These are phyloP conservation scores for Drosophila sp. DNA, from an alignment of 1,140 invertebrate species.

Conservation along the genomic window DNA sequence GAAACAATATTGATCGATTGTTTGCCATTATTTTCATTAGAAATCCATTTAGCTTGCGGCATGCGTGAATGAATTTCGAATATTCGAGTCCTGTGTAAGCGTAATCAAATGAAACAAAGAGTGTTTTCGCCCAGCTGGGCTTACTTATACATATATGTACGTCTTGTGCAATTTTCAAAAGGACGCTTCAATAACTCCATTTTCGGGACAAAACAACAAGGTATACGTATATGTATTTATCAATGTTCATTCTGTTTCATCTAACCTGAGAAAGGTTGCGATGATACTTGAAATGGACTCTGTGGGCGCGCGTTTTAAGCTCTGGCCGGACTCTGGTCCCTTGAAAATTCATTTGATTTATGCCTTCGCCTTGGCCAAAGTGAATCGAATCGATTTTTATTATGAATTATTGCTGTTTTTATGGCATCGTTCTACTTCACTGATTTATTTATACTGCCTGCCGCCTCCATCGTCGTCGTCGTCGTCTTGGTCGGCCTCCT, in stretches of 20 bases:
- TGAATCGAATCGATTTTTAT: constrained; percentile 69
- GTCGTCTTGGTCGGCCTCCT: constrained; percentile 3
- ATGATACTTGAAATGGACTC: constrained; percentile 26
- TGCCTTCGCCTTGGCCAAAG: constrained; percentile 53
- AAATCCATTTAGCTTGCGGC: neutral
- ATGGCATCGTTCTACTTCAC: constrained; percentile 64
- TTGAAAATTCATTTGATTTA: constrained; percentile 57
- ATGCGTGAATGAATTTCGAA: neutral
- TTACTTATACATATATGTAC: neutral
- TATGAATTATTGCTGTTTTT: constrained; percentile 70
- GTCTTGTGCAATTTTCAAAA: neutral
- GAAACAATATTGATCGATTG: constrained; percentile 2
- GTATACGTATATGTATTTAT: constrained; percentile 1
- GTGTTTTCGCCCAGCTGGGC: neutral
- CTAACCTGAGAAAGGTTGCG: constrained; percentile 3
- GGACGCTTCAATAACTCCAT: constrained; percentile 2
- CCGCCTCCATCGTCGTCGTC: neutral
- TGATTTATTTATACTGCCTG: constrained; percentile 52
- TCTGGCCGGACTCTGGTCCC: constrained; percentile 32
- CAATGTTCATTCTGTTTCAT: constrained; percentile 18
- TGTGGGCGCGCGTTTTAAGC: constrained; percentile 44
- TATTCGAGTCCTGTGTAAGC: no score
- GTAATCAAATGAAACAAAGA: constrained; percentile 4
- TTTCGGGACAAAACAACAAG: constrained; percentile 9
- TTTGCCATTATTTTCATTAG: constrained; percentile 1